These are phyloP conservation scores for Hystrix brachyura DNA, from an alignment of 2,113 vertebrate genomes.

Conservation along the genomic window DNA sequence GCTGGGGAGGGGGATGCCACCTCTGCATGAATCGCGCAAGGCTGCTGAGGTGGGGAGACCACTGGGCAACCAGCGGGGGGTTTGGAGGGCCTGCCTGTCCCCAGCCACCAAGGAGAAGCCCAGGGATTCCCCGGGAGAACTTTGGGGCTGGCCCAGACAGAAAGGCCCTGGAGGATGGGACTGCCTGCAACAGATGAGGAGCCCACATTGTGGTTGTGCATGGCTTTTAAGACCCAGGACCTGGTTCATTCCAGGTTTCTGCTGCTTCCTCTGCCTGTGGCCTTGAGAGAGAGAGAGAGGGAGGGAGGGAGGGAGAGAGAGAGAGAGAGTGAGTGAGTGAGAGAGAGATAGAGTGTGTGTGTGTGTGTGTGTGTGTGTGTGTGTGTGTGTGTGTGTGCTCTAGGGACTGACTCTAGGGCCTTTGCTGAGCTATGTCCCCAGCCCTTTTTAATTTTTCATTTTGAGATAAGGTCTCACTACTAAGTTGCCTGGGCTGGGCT, in stretches of 20 bases:
- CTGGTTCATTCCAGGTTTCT: neutral
- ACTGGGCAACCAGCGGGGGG: neutral
- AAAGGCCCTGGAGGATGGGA: neutral
- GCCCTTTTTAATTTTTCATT: too few relatives aligned
- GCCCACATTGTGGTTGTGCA: accelerated
- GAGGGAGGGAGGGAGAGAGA: too few relatives aligned
- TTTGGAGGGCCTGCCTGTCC: neutral
- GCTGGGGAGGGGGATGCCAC: neutral
- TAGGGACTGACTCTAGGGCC: neutral
- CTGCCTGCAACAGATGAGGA: accelerated
- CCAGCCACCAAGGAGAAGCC: neutral
- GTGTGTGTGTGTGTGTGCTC: neutral
- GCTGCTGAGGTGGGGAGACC: neutral
- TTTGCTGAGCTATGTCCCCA: neutral
- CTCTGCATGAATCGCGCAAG: too few relatives aligned
- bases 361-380: neutral
- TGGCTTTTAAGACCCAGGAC: neutral
- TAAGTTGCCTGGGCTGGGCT: neutral
- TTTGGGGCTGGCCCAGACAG: neutral
- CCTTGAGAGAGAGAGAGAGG: neutral
- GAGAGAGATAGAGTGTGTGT: too few relatives aligned
- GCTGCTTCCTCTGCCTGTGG: neutral
- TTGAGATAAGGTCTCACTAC: neutral
- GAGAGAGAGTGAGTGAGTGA: too few relatives aligned
- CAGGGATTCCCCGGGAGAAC: neutral